Evolutionary conservation across 2,797 vertebrate species (phyloP).

Genomic region (Arctocebus calabarensis): DNA sequence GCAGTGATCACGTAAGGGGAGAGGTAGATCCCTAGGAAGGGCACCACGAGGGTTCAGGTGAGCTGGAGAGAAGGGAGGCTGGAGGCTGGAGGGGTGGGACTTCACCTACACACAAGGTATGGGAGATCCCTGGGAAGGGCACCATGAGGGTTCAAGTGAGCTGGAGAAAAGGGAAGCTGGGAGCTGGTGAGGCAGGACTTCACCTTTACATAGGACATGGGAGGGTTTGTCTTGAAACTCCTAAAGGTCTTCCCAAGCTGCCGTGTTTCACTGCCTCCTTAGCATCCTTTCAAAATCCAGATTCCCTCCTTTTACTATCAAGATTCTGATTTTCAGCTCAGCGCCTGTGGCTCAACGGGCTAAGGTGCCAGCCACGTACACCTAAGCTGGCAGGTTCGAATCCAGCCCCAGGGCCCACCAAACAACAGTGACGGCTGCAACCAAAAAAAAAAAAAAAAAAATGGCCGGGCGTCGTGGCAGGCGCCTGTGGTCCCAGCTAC

Average conservation of each 20-base stretch:
- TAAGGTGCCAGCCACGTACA: too few species aligned
- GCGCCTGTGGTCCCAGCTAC: too few species aligned
- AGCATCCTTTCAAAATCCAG: neutral
- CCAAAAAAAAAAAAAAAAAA: too few species aligned
- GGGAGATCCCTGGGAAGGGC: neutral
- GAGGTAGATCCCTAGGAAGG: neutral
- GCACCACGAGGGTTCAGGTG: rapidly evolving
- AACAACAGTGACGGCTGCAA: too few species aligned
- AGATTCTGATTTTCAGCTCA: neutral
- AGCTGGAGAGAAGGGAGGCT: neutral
- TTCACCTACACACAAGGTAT: rapidly evolving
- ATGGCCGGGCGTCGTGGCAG: too few species aligned
- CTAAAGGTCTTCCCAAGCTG: neutral
- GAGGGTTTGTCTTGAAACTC: neutral
- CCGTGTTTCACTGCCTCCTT: neutral
- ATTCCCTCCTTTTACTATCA: neutral
- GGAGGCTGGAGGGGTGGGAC: neutral
- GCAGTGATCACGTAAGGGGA: neutral
- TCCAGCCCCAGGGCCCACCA: too few species aligned
- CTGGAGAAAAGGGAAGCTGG: neutral
- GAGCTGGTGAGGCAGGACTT: neutral
- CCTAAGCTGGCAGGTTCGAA: too few species aligned
- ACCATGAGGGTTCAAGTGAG: rapidly evolving
- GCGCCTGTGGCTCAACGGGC: too few species aligned
- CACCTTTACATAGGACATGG: rapidly evolving